Evolutionary conservation across 2,113 vertebrate species (phyloP).

Genomic region (Pedionomus torquatus): DNA sequence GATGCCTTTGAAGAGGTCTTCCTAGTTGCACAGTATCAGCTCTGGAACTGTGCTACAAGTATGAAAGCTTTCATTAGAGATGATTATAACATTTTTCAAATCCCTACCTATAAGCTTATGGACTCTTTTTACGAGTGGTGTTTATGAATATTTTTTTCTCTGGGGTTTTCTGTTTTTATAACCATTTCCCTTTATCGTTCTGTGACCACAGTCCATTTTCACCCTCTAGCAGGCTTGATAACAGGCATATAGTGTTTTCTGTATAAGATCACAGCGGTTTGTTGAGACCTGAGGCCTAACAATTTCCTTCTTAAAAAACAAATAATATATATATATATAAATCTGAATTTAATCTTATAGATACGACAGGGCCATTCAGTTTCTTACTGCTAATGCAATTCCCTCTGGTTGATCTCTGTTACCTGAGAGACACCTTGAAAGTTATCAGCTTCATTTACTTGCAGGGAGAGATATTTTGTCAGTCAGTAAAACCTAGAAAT

Average conservation of each 20-base stretch:
- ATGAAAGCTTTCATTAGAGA: neutral
- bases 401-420: neutral
- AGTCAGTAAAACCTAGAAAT: neutral
- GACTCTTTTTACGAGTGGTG: neutral
- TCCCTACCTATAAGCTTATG: neutral
- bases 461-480: neutral
- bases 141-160: neutral
- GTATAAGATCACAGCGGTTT: neutral
- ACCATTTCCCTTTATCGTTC: neutral
- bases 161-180: neutral
- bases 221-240: neutral
- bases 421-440: neutral
- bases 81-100: neutral
- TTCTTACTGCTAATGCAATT: neutral
- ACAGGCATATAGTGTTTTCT: neutral
- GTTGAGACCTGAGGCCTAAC: neutral
- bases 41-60: neutral
- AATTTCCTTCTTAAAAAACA: neutral
- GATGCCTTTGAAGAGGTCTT: neutral
- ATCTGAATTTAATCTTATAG: neutral
- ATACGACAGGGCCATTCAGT: neutral
- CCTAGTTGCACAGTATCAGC: neutral
- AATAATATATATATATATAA: neutral
- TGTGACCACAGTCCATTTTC: neutral
- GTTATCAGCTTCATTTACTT: neutral